These are phyloP conservation scores for Conistra vaccinii DNA, from an alignment of 2,888 invertebrate species.

Conservation along the genomic window DNA sequence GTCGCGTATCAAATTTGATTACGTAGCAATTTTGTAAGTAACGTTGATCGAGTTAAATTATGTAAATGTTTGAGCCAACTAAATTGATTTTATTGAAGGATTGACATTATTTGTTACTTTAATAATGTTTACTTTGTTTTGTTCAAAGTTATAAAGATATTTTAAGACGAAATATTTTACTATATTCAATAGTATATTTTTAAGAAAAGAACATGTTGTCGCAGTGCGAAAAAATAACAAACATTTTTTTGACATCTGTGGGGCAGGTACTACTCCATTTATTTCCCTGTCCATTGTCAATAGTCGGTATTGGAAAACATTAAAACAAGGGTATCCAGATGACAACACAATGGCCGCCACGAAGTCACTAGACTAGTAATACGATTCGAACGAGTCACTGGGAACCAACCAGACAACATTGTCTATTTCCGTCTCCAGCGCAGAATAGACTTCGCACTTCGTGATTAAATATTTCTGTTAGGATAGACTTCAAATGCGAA, in stretches of 20 bases:
- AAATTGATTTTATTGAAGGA: constrained; percentile 18
- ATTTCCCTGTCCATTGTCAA: constrained; percentile 53
- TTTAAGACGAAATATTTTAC: background rate
- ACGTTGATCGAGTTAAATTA: constrained; percentile 17
- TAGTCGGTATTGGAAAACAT: constrained; percentile 71
- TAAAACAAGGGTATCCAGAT: constrained; percentile 68
- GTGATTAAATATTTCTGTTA: constrained; percentile 17
- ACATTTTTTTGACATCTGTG: background rate
- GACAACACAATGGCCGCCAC: constrained; percentile 64
- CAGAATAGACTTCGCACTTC: constrained; percentile 2
- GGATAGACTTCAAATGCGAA: background rate
- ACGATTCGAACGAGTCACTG: constrained; percentile 50
- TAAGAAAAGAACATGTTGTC: background rate
- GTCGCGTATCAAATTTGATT: constrained; percentile 27
- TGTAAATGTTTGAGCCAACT: constrained; percentile 7
- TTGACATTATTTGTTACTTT: constrained; percentile 9
- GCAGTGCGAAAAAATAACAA: background rate
- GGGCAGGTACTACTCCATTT: constrained; percentile 42
- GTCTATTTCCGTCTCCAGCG: constrained; percentile 6
- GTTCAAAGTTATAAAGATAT: background rate
- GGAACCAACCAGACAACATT: background rate
- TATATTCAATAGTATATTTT: background rate
- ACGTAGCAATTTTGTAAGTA: constrained; percentile 25
- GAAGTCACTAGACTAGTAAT: constrained; percentile 59
- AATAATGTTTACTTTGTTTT: background rate